Evolutionary conservation across 2,113 vertebrate genomes (phyloP), one percentile per base, ranked within the genome.

Genomic region (Pontoporia blainvillei): DNA sequence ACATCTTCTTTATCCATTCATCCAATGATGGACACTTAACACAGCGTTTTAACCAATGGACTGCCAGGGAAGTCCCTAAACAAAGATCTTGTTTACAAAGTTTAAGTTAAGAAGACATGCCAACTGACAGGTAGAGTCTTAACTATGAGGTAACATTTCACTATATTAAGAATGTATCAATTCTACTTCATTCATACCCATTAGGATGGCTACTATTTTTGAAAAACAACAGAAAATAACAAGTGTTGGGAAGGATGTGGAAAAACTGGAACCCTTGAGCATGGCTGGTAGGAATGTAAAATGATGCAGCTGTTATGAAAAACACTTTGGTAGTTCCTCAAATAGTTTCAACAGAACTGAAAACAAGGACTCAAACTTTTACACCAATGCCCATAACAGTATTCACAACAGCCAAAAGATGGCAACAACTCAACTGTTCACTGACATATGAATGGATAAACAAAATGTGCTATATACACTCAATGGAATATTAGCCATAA

Each of bases 121-220:
- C 36, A 67, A 79, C 8, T 54, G 34, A 92, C 59, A 62, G 29
- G 39, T 15, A 92, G 20, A 89, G 31, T 84, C 61, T 93, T 69
- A 95, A 95, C n/a, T 90, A 84, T 81, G 14, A 94, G 15, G 69
- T 92, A 73, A 86, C 67, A 93, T 54, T 86, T 87, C 18, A 91
- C 41, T 93, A 8, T 76, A 57, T 52, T 95, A 92, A 90, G 23
- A 94, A 81, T 59, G 5, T 39, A 52, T 5, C 39, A 83, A 75
- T 90, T 92, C 76, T 90, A 86, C 23, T 89, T 96, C 78, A 89
- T 89, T 96, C 78, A 89, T 14, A 62, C 14, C 64, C 41, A 82
- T 94, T 90, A 94, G 31, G 41, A 85, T 44, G 15, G 41, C 54
- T 95, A 76, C 75, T 93, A 76, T 15, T 69, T 79, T 36, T 57